Conservation (phyloP, 2,888 invertebrate genomes). For the Trichogramma dendrolimi region DNA sequence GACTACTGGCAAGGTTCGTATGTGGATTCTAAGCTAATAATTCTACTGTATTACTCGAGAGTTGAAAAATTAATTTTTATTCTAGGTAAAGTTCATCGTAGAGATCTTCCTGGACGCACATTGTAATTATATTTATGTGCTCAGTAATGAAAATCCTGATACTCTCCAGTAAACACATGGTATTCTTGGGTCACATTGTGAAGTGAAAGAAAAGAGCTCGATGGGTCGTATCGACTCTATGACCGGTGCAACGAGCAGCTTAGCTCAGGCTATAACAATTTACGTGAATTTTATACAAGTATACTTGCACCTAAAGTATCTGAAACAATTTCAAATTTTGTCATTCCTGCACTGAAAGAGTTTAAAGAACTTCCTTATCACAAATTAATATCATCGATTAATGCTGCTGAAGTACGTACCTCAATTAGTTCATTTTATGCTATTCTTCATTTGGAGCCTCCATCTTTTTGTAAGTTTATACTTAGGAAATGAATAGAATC, state of each 20-base stretch:
- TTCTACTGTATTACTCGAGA: too few species aligned
- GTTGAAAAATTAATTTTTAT: slow-evolving; percentile 36
- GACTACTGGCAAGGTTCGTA: slow-evolving; percentile 90
- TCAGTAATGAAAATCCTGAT: slow-evolving; percentile 79
- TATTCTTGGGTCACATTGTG: too few species aligned
- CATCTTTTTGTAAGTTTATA: slow-evolving; percentile 60
- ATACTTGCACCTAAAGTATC: slow-evolving; percentile 66
- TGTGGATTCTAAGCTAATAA: too few species aligned
- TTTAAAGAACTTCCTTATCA: slow-evolving; percentile 54
- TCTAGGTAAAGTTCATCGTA: slow-evolving; percentile 86
- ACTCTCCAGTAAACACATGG: too few species aligned
- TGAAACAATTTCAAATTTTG: slow-evolving; percentile 64
- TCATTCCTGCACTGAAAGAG: slow-evolving; percentile 66
- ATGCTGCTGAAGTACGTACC: slow-evolving; percentile 49
- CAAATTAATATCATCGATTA: slow-evolving; percentile 54
- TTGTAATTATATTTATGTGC: slow-evolving; percentile 97
- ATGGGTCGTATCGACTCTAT: too few species aligned
- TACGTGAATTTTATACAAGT: slow-evolving; percentile 61
- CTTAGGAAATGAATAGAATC: slow-evolving; percentile 8
- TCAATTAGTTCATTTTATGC: slow-evolving; percentile 68
- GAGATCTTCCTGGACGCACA: slow-evolving; percentile 90
- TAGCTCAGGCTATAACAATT: too few species aligned
- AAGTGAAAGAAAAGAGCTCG: too few species aligned
- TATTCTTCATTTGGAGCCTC: slow-evolving; percentile 64
- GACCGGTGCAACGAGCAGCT: too few species aligned